Evolutionary conservation across 2,113 vertebrate species (phyloP).

Genomic region (Hyperopisus bebe): DNA sequence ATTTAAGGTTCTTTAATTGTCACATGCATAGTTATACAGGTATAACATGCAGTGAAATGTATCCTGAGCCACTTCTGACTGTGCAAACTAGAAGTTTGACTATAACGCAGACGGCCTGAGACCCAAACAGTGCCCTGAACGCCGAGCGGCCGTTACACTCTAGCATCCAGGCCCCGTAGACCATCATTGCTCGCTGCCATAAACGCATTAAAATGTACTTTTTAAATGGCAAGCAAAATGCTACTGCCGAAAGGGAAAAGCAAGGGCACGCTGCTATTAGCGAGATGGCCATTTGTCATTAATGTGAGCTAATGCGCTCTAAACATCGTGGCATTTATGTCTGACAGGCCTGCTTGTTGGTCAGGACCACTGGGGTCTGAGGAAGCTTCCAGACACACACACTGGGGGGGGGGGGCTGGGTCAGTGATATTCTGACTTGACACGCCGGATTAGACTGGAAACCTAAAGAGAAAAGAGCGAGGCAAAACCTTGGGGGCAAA

Average conservation of each 20-base stretch:
- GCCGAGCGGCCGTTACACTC: not conserved
- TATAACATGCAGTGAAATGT: no score
- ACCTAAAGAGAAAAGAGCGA: not conserved
- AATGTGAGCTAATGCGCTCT: constrained; percentile 28
- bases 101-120: not conserved
- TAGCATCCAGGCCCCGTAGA: not conserved
- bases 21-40: no score
- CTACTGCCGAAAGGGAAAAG: constrained; percentile 15
- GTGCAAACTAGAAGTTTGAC: no score
- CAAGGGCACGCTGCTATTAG: constrained; percentile 11
- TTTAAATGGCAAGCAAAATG: constrained; percentile 17
- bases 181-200: not conserved
- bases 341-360: constrained; percentile 1
- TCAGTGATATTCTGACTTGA: constrained; percentile 7
- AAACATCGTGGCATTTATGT: constrained; percentile 17
- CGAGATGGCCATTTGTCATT: constrained; percentile 18
- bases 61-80: no score
- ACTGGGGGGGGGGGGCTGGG: no score
- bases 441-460: not conserved
- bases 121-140: not conserved
- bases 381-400: not conserved
- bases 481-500: not conserved
- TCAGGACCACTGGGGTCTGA: not conserved
- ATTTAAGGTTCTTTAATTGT: not conserved
- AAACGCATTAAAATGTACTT: constrained; percentile 21